Base-by-base conservation (phyloP, 2,113 vertebrate genomes). In the Aramus guarauna region DNA sequence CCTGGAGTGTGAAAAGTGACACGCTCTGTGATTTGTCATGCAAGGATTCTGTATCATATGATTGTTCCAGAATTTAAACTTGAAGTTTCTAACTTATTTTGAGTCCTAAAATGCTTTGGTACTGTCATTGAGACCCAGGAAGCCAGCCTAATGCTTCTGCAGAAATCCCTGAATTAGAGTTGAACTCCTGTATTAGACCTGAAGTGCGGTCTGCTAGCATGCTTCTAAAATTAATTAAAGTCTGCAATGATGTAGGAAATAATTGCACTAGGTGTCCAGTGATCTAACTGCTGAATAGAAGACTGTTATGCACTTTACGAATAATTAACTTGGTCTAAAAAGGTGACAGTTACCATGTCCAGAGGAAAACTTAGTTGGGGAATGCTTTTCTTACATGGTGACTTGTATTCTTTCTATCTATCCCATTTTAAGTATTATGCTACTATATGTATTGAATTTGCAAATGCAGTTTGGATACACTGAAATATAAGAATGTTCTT, bases 61-160 rank as follows among this genome's bases (percentile, higher is more conserved):
- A 17, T 58, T 93, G 19, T 83, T 69, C 29, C 47, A 69, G 73
- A 60, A 69, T 58, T 81, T 81, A 47, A 52, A 26, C 19, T 82
- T n/a, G 4, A 43, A 32, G 2, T 86, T 83, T 86, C 45, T 53
- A 26, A 41, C 34, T 48, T 2, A 0, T 23, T 4, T 64, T 39
- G 17, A 36, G 22, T 37, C 41, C 45, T 53, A 22, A 89, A 77
- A 50, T 59, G 18, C 13, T 75, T 72, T 50, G 21, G 11, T 91
- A 3, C 30, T 37, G 12, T 56, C 34, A 24, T 5, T 0, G 0
- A 58, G 63, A 89, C 16, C 14, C 45, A 23, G 43, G 58, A 23
- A 4, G 23, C 15, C 26, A 72, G 21, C 18, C 1, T 8, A n/a
- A 53, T 77, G 16, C 43, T 85, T 68, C 59, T 58, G 15, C n/a